Conservation (phyloP, 1,140 invertebrate species). For the Augochlora pura region DNA sequence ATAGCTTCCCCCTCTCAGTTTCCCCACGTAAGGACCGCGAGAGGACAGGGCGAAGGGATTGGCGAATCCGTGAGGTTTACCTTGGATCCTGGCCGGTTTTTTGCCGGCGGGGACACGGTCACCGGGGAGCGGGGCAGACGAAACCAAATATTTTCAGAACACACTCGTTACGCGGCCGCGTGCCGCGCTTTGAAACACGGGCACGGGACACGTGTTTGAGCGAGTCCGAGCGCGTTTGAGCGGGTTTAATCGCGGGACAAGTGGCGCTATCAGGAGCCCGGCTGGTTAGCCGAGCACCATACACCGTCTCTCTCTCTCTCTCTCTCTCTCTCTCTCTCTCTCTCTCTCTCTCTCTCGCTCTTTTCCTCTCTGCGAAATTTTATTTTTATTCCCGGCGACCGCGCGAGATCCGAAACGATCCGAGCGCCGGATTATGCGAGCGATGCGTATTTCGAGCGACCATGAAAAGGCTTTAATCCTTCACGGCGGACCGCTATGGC, state of each 20-base stretch:
- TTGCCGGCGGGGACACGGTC: background rate
- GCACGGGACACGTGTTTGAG: slow-evolving; percentile 1
- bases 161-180: slow-evolving; percentile 49
- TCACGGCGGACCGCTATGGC: too few species aligned
- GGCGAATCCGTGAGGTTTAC: slow-evolving; percentile 33
- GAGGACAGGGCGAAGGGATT: background rate
- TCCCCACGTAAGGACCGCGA: background rate
- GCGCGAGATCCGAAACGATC: background rate
- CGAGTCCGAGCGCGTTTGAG: too few species aligned
- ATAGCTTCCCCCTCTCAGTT: too few species aligned
- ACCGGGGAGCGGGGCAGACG: background rate
- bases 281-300: background rate
- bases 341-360: too few species aligned
- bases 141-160: slow-evolving; percentile 60
- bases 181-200: slow-evolving; percentile 26
- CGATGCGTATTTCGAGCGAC: background rate
- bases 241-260: slow-evolving; percentile 20
- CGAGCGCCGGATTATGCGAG: background rate
- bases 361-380: background rate
- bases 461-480: background rate
- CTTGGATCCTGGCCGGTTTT: background rate
- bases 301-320: too few species aligned
- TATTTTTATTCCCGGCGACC: background rate
- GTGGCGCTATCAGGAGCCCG: slow-evolving; percentile 9
- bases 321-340: too few species aligned